Percentiles rank a stretch among this genome's conserved stretches.
Evolutionary conservation across 2,888 invertebrate genomes (phyloP).

Genomic region (Allygus modestus): DNA sequence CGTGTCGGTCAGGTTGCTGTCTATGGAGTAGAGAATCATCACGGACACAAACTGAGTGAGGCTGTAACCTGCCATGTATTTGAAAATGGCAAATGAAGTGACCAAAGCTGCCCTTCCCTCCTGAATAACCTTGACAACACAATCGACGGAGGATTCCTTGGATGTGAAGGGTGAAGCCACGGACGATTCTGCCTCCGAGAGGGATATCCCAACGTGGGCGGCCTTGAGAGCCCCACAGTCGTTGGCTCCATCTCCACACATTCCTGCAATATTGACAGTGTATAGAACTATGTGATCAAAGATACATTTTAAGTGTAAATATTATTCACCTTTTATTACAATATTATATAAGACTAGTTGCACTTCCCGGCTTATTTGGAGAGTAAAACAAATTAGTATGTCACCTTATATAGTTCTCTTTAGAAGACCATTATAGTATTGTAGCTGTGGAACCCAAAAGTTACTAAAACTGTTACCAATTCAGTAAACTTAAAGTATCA

Average conservation of each 20-base stretch:
- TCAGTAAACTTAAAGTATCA: too few relatives aligned
- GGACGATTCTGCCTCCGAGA: constrained; percentile 95
- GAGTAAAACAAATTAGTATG: too few relatives aligned
- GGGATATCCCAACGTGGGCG: constrained; percentile 94
- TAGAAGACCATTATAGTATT: too few relatives aligned
- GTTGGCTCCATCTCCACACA: constrained; percentile 99
- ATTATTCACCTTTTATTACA: too few relatives aligned
- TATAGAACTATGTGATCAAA: too few relatives aligned
- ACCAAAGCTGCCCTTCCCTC: constrained; percentile 95
- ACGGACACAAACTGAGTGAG: constrained; percentile 95
- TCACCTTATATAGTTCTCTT: too few relatives aligned
- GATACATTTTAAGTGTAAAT: constrained; percentile 23
- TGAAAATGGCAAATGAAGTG: constrained; percentile 98
- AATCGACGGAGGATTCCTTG: constrained; percentile 89
- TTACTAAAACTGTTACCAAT: too few relatives aligned
- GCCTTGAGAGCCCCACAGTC: constrained; percentile 97
- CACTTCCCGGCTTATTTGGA: too few relatives aligned
- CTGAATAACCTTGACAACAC: constrained; percentile 87
- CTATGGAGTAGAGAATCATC: constrained; percentile 92
- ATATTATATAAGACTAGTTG: too few relatives aligned
- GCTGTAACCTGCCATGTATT: constrained; percentile 98
- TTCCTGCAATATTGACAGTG: constrained; percentile 79
- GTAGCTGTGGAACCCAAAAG: too few relatives aligned
- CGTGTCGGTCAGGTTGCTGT: constrained; percentile 92
- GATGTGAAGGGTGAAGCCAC: constrained; percentile 97